phyloP scores from a whole-genome alignment of 2,888 invertebrate species.

The Eupithecia inturbata region DNA sequence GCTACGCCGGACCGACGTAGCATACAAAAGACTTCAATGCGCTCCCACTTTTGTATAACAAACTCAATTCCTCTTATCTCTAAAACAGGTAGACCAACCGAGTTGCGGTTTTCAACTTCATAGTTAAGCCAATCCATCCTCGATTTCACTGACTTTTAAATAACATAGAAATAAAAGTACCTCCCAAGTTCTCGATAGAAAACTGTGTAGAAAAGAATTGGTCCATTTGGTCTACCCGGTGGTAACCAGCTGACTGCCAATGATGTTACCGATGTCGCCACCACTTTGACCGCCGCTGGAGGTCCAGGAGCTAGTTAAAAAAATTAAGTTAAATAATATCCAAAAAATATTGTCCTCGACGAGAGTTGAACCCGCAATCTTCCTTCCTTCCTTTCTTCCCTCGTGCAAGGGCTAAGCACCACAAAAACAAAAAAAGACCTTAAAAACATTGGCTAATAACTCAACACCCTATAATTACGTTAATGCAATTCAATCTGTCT shows the following conservation, averaged over 20 bases:
- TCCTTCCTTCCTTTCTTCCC: too few relatives aligned
- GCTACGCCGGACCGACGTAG: background rate
- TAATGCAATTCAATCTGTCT: too few relatives aligned
- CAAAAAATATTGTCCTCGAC: too few relatives aligned
- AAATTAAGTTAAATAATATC: too few relatives aligned
- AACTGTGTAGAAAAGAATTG: slow-evolving; percentile 91
- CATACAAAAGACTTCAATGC: background rate
- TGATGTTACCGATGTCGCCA: slow-evolving; percentile 91
- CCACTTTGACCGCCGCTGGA: slow-evolving; percentile 93
- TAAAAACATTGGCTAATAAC: too few relatives aligned
- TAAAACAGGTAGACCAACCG: background rate
- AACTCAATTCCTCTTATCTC: background rate
- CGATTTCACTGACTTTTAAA: background rate
- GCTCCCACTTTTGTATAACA: background rate
- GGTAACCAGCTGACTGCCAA: slow-evolving; percentile 94
- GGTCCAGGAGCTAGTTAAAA: slow-evolving; percentile 89
- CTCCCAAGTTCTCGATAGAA: slow-evolving; percentile 90
- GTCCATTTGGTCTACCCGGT: slow-evolving; percentile 91
- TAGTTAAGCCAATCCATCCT: background rate
- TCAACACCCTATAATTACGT: too few relatives aligned
- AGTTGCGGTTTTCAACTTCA: background rate
- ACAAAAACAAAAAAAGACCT: too few relatives aligned
- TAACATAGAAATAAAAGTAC: slow-evolving; percentile 29
- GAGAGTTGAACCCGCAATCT: too few relatives aligned
- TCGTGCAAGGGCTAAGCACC: too few relatives aligned